Evolutionary conservation across 2,888 invertebrate species (phyloP).

Genomic region (Acanthosepion pharaonis): DNA sequence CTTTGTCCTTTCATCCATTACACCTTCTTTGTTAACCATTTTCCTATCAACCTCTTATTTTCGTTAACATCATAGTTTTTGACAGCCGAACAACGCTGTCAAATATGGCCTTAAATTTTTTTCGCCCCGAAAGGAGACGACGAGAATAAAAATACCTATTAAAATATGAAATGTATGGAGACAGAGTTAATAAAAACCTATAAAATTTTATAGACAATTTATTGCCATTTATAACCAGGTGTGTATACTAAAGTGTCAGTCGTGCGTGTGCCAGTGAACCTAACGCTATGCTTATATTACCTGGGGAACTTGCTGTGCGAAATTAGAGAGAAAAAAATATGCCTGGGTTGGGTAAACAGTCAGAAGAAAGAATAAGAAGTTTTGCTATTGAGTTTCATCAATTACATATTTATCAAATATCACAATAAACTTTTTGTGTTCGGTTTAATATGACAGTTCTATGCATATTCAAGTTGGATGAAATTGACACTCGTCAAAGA

Average conservation of each 20-base stretch:
- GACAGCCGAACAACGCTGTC: no score
- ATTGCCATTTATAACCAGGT: not conserved
- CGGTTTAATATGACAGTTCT: not conserved
- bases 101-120: no score
- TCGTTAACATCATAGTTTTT: no score
- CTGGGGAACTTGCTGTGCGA: not conserved
- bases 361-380: not conserved
- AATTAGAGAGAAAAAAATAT: not conserved
- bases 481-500: not conserved
- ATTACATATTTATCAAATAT: not conserved
- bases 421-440: not conserved
- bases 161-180: not conserved
- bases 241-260: not conserved
- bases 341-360: not conserved
- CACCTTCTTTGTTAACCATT: not conserved
- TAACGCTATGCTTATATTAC: not conserved
- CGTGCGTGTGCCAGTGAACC: not conserved
- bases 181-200: not conserved
- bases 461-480: not conserved
- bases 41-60: no score
- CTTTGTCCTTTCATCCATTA: not conserved
- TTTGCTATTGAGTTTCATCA: not conserved
- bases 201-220: not conserved
- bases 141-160: not conserved
- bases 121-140: no score